These are phyloP conservation scores for Patella depressa DNA, from an alignment of 2,888 invertebrate species.

Conservation along the genomic window DNA sequence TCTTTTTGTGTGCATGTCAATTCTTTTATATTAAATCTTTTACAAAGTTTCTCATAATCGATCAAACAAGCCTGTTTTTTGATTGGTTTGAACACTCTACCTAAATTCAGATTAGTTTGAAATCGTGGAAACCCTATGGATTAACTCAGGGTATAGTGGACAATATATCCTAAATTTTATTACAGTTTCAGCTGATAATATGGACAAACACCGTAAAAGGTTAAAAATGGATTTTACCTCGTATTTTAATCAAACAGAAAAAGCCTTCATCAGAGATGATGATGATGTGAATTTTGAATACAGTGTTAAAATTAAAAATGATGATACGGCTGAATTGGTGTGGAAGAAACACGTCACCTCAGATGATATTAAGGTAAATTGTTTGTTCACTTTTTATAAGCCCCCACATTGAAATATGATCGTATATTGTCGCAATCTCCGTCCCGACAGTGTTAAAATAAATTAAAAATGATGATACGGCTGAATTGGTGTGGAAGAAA, in stretches of 20 bases:
- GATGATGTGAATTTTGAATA: slow-evolving; percentile 50
- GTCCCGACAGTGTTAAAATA: slow-evolving; percentile 43
- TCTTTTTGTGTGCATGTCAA: no score
- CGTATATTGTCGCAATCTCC: no score
- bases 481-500: slow-evolving; percentile 34
- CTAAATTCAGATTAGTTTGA: no score
- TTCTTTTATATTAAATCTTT: no score
- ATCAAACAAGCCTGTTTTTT: no score
- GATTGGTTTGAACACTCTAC: no score
- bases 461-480: slow-evolving; percentile 32
- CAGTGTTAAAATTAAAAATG: slow-evolving; percentile 43
- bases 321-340: slow-evolving; percentile 39
- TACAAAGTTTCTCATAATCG: no score
- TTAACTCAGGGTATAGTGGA: no score
- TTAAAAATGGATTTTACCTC: slow-evolving; percentile 57
- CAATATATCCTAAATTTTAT: background rate
- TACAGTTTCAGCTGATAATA: slow-evolving; percentile 54
- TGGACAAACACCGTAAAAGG: slow-evolving; percentile 46
- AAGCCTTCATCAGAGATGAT: slow-evolving; percentile 51
- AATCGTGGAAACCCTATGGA: no score
- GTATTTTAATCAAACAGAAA: slow-evolving; percentile 53
- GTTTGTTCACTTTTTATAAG: background rate
- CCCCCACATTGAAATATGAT: no score
- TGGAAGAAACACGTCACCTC: slow-evolving; percentile 37
- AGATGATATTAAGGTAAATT: slow-evolving; percentile 57